Evolutionary conservation across 2,888 invertebrate genomes (phyloP), one percentile per base, ranked within the genome.

Genomic region (Drosophila neonasuta): DNA sequence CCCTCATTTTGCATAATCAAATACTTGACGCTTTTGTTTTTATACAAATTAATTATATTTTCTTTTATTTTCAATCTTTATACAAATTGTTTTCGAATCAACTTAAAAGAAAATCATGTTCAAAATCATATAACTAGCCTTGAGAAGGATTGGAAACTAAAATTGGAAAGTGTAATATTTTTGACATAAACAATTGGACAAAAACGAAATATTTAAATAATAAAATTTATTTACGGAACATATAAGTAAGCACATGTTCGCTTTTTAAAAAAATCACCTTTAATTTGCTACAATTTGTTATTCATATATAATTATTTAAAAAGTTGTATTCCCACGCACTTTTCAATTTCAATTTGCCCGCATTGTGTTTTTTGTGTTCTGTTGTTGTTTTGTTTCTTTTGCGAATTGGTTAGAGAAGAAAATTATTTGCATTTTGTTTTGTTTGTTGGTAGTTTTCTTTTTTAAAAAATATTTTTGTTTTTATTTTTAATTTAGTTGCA

Each of bases 281-380:
- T 79, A 86, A 84, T 81, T 81, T 70, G 84, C 81, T 81, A 81
- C 79, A 86, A 86, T 81, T 81, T 86, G 71, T 84, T 86, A 76
- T 62, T 76, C 73, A 76, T 72, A 76, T 48, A 72, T 84, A 71
- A 70, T 86, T 74, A 76, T 86, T 71, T 73, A 80, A 71, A 86
- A 79, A 78, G 68, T 49, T 57, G 52, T 59, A 41, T 41, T 48
- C 73, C 69, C 73, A 72, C 78, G 68, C 68, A 66, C 69, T 74
- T 42, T 44, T 48, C 42, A 49, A 58, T 61, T 68, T 60, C 13
- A 41, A 41, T 41, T 41, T 41, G 39, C 55, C 58, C 51, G 48
- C 17, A 59, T 51, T 34, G 30, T 59, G 13, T 34, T 42, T 57
- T 48, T 46, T 20, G 17, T 20, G 17, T 20, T 20, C 2, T 20